Conservation (phyloP, 2,888 invertebrate species). For the Hermodice carunculata region DNA sequence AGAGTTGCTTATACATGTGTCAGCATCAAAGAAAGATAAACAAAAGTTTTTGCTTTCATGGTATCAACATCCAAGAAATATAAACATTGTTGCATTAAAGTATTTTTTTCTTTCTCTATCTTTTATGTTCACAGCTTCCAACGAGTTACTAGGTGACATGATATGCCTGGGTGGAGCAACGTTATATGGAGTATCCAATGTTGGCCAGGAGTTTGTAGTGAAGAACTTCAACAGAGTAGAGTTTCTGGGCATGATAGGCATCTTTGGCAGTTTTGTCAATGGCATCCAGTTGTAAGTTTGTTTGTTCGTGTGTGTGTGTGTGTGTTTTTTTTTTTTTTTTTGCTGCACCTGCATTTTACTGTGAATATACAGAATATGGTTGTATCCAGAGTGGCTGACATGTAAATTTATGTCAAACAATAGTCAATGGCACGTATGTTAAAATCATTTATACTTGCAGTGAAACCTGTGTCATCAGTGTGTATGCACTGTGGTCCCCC, state of each 20-base stretch:
- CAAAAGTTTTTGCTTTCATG: neutral
- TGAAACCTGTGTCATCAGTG: too few relatives aligned
- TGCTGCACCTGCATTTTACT: too few relatives aligned
- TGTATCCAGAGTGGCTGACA: too few relatives aligned
- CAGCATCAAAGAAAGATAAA: neutral
- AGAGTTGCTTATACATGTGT: neutral
- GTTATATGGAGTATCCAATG: slow-evolving; percentile 84
- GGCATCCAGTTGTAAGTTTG: slow-evolving; percentile 82
- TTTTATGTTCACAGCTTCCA: slow-evolving; percentile 78
- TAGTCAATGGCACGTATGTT: neutral
- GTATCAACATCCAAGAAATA: neutral
- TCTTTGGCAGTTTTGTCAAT: slow-evolving; percentile 83
- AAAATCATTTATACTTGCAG: neutral
- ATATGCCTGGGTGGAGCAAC: slow-evolving; percentile 83
- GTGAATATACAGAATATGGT: too few relatives aligned
- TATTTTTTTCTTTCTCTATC: neutral
- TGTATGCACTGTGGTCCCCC: too few relatives aligned
- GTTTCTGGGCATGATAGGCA: slow-evolving; percentile 84
- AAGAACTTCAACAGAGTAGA: slow-evolving; percentile 82
- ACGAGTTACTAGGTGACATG: slow-evolving; percentile 86
- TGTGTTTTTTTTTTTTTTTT: neutral
- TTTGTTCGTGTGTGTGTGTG: too few relatives aligned
- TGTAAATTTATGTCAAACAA: too few relatives aligned
- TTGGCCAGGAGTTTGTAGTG: slow-evolving; percentile 85
- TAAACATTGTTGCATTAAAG: neutral